These are phyloP conservation scores for Lycocerus yunnanus DNA, from an alignment of 2,888 invertebrate species.

Conservation along the genomic window DNA sequence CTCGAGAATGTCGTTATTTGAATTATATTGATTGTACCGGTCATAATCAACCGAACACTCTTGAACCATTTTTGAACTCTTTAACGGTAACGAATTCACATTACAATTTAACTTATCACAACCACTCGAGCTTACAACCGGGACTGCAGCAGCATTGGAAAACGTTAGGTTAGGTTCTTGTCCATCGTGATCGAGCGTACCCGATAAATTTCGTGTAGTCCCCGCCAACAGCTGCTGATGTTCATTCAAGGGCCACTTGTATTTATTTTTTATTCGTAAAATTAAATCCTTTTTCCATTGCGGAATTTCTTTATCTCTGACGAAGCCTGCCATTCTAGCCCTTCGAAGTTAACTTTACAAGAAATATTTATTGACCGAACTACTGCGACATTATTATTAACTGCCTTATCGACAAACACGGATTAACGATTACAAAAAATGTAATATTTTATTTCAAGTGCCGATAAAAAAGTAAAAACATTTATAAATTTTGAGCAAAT, in stretches of 20 bases:
- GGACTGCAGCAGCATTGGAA: constrained; percentile 38
- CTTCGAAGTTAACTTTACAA: background rate
- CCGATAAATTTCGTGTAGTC: constrained; percentile 37
- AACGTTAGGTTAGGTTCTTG: constrained; percentile 46
- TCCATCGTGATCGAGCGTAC: constrained; percentile 44
- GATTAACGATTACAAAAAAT: background rate
- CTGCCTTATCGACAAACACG: background rate
- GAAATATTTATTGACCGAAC: constrained; percentile 7
- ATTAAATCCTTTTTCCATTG: constrained; percentile 87
- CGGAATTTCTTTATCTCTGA: constrained; percentile 57
- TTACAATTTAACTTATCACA: constrained; percentile 42
- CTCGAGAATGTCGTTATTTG: constrained; percentile 37
- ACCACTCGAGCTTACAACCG: constrained; percentile 42
- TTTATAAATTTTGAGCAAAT: background rate
- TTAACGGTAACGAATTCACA: constrained; percentile 37
- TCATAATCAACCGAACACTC: constrained; percentile 50
- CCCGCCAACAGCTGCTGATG: constrained; percentile 37
- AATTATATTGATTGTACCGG: constrained; percentile 27
- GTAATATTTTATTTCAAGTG: background rate
- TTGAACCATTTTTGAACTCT: constrained; percentile 56
- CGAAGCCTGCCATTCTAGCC: background rate
- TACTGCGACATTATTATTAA: background rate
- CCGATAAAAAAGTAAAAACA: background rate
- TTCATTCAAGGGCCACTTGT: constrained; percentile 30
- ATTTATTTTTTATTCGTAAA: constrained; percentile 61